phyloP scores from a whole-genome alignment of 2,797 vertebrate species.

The Caiman crocodilus region DNA sequence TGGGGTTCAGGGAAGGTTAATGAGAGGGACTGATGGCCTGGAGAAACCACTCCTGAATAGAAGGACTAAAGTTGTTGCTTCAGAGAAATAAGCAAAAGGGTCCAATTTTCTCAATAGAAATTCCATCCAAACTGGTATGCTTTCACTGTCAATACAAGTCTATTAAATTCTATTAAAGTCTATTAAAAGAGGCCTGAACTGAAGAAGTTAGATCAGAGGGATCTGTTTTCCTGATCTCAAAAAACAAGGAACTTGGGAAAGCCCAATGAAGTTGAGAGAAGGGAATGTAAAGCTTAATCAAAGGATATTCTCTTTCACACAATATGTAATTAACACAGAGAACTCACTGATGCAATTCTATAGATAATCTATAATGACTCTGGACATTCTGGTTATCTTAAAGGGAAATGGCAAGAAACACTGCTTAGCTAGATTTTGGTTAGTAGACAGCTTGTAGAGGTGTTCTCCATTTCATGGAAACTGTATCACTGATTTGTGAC shows the following conservation, averaged over 20 bases:
- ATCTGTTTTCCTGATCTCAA: not conserved
- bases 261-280: not conserved
- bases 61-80: accelerated
- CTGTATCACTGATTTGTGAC: no score
- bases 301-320: no score
- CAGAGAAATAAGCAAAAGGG: not conserved
- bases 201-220: not conserved
- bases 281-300: no score
- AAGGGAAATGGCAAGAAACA: not conserved
- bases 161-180: not conserved
- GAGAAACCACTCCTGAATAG: not conserved
- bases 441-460: not conserved
- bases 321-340: no score
- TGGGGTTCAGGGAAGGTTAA: not conserved
- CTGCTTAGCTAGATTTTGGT: not conserved
- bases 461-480: not conserved
- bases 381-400: no score
- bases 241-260: not conserved
- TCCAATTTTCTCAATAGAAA: no score
- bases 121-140: no score
- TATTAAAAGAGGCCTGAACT: not conserved
- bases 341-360: not conserved
- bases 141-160: no score
- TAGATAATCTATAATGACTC: no score
- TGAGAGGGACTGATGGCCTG: not conserved